These are phyloP conservation scores for Odontothrips loti DNA, from an alignment of 2,888 invertebrate genomes.

Conservation along the genomic window DNA sequence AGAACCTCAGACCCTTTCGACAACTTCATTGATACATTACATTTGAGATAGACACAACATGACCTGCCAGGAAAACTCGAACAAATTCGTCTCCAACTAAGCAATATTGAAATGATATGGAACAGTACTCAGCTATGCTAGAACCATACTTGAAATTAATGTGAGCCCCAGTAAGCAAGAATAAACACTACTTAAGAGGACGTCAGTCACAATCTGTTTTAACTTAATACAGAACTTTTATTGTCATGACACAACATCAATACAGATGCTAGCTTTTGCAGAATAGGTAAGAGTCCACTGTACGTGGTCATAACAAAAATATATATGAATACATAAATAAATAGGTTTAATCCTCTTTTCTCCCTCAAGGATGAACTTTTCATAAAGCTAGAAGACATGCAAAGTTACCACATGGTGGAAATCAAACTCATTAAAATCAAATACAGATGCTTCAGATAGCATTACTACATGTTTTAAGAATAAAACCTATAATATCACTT, in stretches of 20 bases:
- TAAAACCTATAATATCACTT: neutral
- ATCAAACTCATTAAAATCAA: neutral
- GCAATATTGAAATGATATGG: neutral
- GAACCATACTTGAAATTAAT: neutral
- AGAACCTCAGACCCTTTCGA: neutral
- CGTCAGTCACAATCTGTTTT: conserved; percentile 13
- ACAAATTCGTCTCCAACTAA: neutral
- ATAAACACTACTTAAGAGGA: neutral
- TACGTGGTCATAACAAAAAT: conserved; percentile 9
- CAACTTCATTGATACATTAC: neutral
- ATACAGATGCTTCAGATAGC: neutral
- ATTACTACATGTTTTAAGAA: neutral
- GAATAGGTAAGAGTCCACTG: neutral
- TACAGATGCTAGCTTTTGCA: neutral
- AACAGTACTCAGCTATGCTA: neutral
- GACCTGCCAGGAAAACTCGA: neutral
- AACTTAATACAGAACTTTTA: neutral
- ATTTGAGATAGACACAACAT: neutral
- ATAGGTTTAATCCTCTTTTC: neutral
- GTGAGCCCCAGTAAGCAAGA: neutral
- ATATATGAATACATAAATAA: conserved; percentile 11
- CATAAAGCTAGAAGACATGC: neutral
- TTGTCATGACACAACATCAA: conserved; percentile 23
- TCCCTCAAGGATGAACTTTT: neutral
- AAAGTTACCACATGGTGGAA: neutral